Base-by-base conservation (phyloP, 2,888 invertebrate species). In the Leptopterna dolabrata region DNA sequence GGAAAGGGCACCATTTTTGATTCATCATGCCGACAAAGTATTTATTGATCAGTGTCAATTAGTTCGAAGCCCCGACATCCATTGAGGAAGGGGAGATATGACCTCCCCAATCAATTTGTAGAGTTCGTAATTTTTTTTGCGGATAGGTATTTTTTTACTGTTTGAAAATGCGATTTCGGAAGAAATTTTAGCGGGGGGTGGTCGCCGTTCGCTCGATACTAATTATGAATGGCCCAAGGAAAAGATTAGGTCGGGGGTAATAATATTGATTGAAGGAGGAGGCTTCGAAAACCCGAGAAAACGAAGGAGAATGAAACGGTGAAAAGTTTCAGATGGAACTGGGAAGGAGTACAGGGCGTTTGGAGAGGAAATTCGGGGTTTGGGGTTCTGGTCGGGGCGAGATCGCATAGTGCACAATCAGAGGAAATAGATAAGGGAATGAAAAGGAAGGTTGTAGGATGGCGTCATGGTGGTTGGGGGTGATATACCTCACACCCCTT, bases 41-140 rank as follows among this genome's bases (percentile, higher is more conserved):
- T 86, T 85, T 86, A 86, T 86, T 86, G 86, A 86, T 86, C 86
- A 86, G 86, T 29, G 78, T 36, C 86, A 86, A 86, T 86, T 86
- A 86, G 70, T 30, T 43, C 55, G 70, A 29, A 84, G 29, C 70
- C 41, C 83, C 41, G 24, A 55, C 83, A 24, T 51, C n/a, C n/a
- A 19, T 6, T 19, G 63, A 27, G 19, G 24, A 24, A 24, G 63
- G 63, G 63, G 24, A 63, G 24, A 63, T 9, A 63, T 24, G n/a
- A 16, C 55, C 55, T 11, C 55, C 9, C 9, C 55, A 9, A 7
- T 4, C 36, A 7, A 36, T 36, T 36, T 7, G 36, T 36, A 36
- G 36, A 36, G 36, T 4, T 36, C 7, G 4, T 36, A 36, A 36
- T 36, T 36, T 36, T 36, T 36, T 36, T 36, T 36, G 36, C 36